Evolutionary conservation across 2,797 vertebrate species (phyloP), one percentile per base, ranked within the genome.

Genomic region (Crenichthys baileyi): DNA sequence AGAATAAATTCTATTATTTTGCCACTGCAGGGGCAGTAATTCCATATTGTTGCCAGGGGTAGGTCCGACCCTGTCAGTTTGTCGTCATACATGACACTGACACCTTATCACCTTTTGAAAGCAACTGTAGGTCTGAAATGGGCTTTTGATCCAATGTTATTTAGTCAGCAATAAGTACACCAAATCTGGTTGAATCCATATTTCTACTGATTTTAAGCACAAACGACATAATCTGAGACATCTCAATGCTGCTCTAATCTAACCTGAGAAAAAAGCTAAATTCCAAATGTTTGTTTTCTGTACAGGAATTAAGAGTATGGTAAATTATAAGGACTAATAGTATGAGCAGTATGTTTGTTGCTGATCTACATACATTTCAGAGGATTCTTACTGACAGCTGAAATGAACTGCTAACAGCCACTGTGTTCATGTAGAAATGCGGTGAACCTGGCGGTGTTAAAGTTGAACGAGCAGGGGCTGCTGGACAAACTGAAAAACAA

Each of bases 401-500:
- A 76, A 68, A 73, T 83, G 78, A 87, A 77, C 82, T 81, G 90
- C 93, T 94, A 94, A 94, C 93, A 89, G 91, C 96, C 96, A 97
- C 96, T 98, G 96, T 99, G 97, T 99, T 98, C 97, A 98, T 94
- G 89, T 98, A 99, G 98, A 99, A 99, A 99, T 96, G 97, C 97
- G 79, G 97, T 99, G 97, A 99, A 99, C 97, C 98, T 98, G 91
- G 97, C 98, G 96, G 98, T 99, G 92, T 86, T 99, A 97, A 99
- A 99, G 97, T 97, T 98, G 97, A 98, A 98, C 97, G 97, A 98
- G 93, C 98, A 99, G 97, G 98, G 97, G 95, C 97, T 99, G 81
- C 97, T 99, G 97, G 98, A 99, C 97, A 99, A 99, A 98, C 97
- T 99, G 97, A 99, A 99, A 98, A 99, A 99, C 97, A 99, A 99